Conservation (phyloP, 2,113 vertebrate genomes). For the Rostratula benghalensis region DNA sequence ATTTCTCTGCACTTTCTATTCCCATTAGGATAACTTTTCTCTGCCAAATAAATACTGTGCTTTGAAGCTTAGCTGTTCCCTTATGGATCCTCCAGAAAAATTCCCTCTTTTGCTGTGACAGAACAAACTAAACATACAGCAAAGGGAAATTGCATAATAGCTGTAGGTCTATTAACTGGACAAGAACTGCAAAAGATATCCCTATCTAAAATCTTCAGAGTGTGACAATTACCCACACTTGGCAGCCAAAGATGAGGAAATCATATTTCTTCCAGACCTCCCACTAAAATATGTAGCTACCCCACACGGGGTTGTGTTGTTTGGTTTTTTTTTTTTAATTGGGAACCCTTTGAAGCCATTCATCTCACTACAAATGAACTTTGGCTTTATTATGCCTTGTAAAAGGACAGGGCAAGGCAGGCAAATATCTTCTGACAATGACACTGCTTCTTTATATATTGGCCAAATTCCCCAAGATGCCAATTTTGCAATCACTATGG, state of each 20-base stretch:
- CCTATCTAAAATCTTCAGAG: neutral
- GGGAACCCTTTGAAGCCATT: conserved; percentile 15
- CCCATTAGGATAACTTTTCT: neutral
- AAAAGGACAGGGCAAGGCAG: neutral
- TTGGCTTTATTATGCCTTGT: neutral
- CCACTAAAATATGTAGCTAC: neutral
- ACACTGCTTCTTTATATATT: neutral
- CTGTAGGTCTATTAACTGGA: neutral
- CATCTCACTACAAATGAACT: neutral
- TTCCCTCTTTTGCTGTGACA: neutral
- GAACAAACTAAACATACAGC: neutral
- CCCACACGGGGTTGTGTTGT: neutral
- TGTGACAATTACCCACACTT: neutral
- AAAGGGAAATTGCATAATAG: neutral
- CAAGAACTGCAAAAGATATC: neutral
- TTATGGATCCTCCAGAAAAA: neutral
- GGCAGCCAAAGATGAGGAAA: neutral
- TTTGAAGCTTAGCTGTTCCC: neutral
- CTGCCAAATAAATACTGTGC: neutral
- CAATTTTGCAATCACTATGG: neutral
- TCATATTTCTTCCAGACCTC: conserved; percentile 5
- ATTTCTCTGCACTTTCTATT: neutral
- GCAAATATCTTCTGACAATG: neutral
- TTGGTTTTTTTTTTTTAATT: neutral
- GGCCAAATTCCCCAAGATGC: neutral